These are phyloP conservation scores for Sylvietta virens DNA, from an alignment of 2,113 vertebrate genomes.

Conservation along the genomic window DNA sequence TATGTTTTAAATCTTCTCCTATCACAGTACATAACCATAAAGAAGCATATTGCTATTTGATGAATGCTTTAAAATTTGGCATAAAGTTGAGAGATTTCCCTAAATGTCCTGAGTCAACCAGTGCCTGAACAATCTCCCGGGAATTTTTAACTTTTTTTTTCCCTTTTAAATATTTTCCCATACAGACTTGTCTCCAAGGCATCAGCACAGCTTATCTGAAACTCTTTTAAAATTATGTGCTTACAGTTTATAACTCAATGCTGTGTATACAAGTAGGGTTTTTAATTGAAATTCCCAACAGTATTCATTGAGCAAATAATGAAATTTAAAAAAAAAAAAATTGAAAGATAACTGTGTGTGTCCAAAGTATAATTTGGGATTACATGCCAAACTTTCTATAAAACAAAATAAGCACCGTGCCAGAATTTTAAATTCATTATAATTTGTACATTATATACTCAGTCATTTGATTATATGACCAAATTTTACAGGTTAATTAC, in stretches of 20 bases:
- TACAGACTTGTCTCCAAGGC: not conserved
- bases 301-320: not conserved
- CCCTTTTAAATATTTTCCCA: not conserved
- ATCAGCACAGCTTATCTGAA: not conserved
- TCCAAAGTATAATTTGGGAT: not conserved
- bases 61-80: not conserved
- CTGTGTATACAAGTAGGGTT: accelerated
- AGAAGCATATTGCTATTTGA: not conserved
- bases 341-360: not conserved
- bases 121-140: not conserved
- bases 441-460: not conserved
- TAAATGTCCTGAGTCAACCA: slow-evolving; percentile 8
- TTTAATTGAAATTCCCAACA: not conserved
- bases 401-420: not conserved
- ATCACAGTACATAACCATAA: not conserved
- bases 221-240: not conserved
- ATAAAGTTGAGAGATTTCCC: not conserved
- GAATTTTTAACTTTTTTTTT: not conserved
- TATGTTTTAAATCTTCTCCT: not conserved
- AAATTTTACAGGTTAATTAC: not conserved
- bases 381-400: not conserved
- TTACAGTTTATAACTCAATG: not conserved
- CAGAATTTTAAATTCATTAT: not conserved
- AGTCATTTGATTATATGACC: not conserved
- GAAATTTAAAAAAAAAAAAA: not conserved